phyloP scores from a whole-genome alignment of 1,140 invertebrate genomes.

The Eciton burchellii region DNA sequence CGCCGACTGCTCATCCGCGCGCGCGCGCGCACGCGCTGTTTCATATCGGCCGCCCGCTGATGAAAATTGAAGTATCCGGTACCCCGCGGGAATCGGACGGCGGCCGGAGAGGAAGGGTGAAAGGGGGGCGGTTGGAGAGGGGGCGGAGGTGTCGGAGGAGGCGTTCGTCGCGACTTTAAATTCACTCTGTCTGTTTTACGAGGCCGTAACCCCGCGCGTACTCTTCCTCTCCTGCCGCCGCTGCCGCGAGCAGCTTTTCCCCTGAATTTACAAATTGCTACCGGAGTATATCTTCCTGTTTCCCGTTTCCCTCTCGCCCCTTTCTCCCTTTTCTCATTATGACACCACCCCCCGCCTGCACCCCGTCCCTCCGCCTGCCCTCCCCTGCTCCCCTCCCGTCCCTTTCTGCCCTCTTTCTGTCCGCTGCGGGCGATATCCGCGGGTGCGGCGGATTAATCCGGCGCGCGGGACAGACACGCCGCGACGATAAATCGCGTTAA shows the following conservation, averaged over 20 bases:
- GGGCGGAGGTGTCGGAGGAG: not conserved
- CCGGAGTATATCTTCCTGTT: not conserved
- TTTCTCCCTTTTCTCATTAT: conserved; percentile 8
- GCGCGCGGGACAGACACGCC: not conserved
- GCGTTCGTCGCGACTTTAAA: conserved; percentile 65
- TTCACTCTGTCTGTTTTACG: conserved; percentile 72
- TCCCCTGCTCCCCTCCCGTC: too few species aligned
- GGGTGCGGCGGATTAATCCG: conserved; percentile 29
- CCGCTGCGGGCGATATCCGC: conserved; percentile 11
- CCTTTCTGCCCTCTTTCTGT: too few species aligned
- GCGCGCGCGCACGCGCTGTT: conserved; percentile 12
- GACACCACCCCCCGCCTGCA: too few species aligned
- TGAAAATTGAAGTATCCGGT: conserved; percentile 44
- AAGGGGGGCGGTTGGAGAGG: not conserved
- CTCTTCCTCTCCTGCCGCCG: conserved; percentile 20
- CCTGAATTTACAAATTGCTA: conserved; percentile 58
- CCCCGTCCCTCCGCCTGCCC: too few species aligned
- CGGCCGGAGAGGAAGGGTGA: not conserved
- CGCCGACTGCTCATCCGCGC: conserved; percentile 23
- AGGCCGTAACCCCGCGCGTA: conserved; percentile 54
- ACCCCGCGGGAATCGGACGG: too few species aligned
- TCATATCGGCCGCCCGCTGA: not conserved
- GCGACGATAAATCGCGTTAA: conserved; percentile 6
- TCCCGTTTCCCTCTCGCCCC: too few species aligned
- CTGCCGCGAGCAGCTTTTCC: conserved; percentile 17